These are phyloP conservation scores for Bombus superbus DNA, from an alignment of 1,140 invertebrate species.

Conservation along the genomic window DNA sequence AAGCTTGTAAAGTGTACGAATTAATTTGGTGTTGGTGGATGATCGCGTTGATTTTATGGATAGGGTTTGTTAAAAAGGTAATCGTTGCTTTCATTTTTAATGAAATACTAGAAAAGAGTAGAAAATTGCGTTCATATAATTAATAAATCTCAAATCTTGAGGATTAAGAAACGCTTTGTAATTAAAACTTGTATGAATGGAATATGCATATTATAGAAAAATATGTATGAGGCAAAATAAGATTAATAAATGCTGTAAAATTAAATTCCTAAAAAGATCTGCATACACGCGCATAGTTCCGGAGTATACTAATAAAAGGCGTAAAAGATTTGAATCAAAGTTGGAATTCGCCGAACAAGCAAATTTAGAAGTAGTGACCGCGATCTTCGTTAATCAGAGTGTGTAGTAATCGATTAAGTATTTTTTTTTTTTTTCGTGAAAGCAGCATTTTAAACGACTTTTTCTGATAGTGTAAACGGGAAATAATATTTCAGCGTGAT, in stretches of 20 bases:
- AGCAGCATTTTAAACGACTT: not conserved
- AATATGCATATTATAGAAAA: not conserved
- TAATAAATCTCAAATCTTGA: not conserved
- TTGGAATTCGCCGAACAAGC: not conserved
- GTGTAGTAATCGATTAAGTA: not conserved
- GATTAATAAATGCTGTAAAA: too few species aligned
- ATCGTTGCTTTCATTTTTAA: too few species aligned
- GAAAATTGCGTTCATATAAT: not conserved
- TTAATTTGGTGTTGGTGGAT: too few species aligned
- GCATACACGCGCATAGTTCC: too few species aligned
- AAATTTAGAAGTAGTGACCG: not conserved
- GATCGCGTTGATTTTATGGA: not conserved
- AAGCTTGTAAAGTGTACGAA: too few species aligned
- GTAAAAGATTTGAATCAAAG: too few species aligned
- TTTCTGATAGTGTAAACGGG: not conserved
- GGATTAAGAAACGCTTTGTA: not conserved
- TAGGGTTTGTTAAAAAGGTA: too few species aligned
- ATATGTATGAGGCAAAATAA: not conserved
- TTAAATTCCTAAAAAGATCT: not conserved
- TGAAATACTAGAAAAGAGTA: not conserved
- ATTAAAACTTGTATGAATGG: not conserved
- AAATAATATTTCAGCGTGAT: not conserved
- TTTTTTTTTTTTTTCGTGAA: not conserved
- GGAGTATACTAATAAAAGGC: too few species aligned
- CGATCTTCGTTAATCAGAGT: not conserved